These are phyloP conservation scores for Lutjanus campechanus DNA, from an alignment of 2,797 vertebrate species.

Conservation along the genomic window DNA sequence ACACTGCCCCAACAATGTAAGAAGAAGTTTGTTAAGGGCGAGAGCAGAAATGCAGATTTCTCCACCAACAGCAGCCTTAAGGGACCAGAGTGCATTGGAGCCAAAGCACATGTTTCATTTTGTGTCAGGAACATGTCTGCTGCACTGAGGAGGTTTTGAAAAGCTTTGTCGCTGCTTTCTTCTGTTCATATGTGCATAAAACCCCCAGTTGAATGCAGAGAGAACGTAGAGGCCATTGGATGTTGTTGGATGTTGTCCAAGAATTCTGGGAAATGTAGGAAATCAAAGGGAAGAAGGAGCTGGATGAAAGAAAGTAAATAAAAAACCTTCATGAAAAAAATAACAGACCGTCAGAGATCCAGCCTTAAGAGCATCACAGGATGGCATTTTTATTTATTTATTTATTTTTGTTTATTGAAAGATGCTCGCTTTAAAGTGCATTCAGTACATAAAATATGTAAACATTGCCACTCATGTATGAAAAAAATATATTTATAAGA, in stretches of 20 bases:
- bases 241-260: background rate
- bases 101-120: background rate
- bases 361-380: background rate
- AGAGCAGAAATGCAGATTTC: background rate
- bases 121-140: background rate
- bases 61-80: background rate
- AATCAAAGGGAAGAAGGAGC: background rate
- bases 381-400: background rate
- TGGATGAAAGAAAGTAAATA: background rate
- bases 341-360: too few species aligned
- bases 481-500: too few species aligned
- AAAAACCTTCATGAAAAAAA: background rate
- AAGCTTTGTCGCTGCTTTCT: background rate
- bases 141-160: background rate
- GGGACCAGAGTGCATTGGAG: slow-evolving; percentile 24
- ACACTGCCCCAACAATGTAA: background rate
- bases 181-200: background rate
- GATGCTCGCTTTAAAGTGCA: too few species aligned
- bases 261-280: slow-evolving; percentile 8
- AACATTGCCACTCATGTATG: too few species aligned
- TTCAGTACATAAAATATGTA: too few species aligned
- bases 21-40: background rate
- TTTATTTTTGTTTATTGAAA: too few species aligned
- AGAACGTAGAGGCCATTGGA: background rate
- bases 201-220: background rate